Conservation (phyloP, 2,888 invertebrate genomes). For the Drosophila testacea region DNA sequence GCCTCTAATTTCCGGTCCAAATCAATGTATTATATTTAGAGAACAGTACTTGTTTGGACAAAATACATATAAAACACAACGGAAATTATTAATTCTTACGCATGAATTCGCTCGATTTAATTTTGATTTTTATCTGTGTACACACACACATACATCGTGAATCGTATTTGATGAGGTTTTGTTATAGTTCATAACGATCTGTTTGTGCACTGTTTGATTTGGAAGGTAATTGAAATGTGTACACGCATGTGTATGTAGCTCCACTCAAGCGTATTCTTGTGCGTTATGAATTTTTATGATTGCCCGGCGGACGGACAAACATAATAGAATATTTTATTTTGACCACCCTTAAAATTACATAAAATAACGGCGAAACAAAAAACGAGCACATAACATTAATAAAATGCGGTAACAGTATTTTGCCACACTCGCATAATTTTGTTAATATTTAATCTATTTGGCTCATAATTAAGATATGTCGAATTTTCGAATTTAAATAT, state of each 20-base stretch:
- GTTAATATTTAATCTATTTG: slow-evolving; percentile 70
- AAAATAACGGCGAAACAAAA: slow-evolving; percentile 21
- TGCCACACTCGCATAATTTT: slow-evolving; percentile 29
- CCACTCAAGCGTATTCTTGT: slow-evolving; percentile 56
- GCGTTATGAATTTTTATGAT: slow-evolving; percentile 71
- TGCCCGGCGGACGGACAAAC: slow-evolving; percentile 34
- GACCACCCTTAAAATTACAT: slow-evolving; percentile 41
- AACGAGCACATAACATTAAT: slow-evolving; percentile 27
- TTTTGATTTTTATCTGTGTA: slow-evolving; percentile 69
- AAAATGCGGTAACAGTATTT: slow-evolving; percentile 32
- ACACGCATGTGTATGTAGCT: slow-evolving; percentile 17
- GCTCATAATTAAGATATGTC: slow-evolving; percentile 67
- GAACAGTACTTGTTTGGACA: slow-evolving; percentile 26
- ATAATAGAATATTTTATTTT: slow-evolving; percentile 68
- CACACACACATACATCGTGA: slow-evolving; percentile 11
- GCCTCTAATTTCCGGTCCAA: slow-evolving; percentile 57
- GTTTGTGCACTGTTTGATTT: slow-evolving; percentile 43
- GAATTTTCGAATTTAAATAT: slow-evolving; percentile 47
- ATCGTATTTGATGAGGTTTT: slow-evolving; percentile 52
- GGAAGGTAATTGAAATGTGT: slow-evolving; percentile 65
- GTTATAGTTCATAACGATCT: slow-evolving; percentile 24
- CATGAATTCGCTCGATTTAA: slow-evolving; percentile 76
- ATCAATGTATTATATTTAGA: background rate
- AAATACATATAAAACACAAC: slow-evolving; percentile 46
- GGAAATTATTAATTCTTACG: slow-evolving; percentile 79